phyloP scores from a whole-genome alignment of 2,113 vertebrate species.

The Symphodus melops region DNA sequence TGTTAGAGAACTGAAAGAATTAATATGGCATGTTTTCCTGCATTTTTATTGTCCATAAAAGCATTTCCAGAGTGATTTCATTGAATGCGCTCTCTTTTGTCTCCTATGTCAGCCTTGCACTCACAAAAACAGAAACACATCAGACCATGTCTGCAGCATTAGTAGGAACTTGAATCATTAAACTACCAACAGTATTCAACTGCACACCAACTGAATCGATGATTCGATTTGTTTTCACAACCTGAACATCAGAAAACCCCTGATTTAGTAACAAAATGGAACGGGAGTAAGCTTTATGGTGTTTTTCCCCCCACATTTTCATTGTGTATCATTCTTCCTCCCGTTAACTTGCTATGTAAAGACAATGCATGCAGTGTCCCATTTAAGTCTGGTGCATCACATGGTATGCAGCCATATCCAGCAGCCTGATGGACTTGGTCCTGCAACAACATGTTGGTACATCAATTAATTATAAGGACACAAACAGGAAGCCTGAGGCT shows the following conservation, averaged over 20 bases:
- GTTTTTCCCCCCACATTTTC: neutral
- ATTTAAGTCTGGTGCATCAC: constrained; percentile 32
- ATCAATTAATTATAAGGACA: constrained; percentile 66
- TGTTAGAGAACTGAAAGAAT: neutral
- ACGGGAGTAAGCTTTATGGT: too few species aligned
- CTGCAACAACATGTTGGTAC: constrained; percentile 51
- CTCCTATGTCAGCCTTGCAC: neutral
- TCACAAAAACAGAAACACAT: too few species aligned
- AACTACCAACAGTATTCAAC: too few species aligned
- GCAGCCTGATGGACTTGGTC: constrained; percentile 37
- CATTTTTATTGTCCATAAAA: neutral
- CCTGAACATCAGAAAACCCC: neutral
- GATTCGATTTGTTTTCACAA: too few species aligned
- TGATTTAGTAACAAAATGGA: neutral
- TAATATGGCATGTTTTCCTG: constrained; percentile 2
- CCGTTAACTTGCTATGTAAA: constrained; percentile 10
- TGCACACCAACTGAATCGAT: too few species aligned
- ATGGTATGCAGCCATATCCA: constrained; percentile 11
- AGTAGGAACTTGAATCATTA: neutral
- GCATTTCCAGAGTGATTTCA: neutral
- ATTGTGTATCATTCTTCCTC: neutral
- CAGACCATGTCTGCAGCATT: neutral
- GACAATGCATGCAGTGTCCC: neutral
- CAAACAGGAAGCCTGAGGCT: constrained; percentile 30
- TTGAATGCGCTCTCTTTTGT: neutral